phyloP scores from a whole-genome alignment of 2,797 vertebrate genomes.

The Anguilla megastoma region DNA sequence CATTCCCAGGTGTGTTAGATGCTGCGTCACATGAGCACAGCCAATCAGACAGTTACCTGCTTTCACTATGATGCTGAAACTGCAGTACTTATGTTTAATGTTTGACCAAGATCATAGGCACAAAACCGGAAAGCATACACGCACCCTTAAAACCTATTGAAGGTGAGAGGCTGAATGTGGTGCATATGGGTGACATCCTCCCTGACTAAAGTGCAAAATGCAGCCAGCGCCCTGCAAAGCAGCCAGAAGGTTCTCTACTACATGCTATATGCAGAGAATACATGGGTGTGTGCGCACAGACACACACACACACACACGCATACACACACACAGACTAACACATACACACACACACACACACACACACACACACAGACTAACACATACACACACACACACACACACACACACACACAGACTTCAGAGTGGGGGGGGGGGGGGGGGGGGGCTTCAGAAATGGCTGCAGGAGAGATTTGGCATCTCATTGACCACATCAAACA shows the following conservation, averaged over 20 bases:
- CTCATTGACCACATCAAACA: neutral
- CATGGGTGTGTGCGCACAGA: neutral
- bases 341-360: neutral
- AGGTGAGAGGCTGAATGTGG: neutral
- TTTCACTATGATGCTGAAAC: neutral
- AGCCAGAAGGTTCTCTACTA: neutral
- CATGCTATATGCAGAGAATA: neutral
- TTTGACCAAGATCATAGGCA: neutral
- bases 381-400: slow-evolving; percentile 6
- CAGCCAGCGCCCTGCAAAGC: neutral
- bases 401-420: neutral
- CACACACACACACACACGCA: neutral
- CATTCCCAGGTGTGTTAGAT: neutral
- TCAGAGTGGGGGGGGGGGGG: neutral
- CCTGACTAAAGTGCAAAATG: neutral
- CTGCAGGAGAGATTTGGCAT: neutral
- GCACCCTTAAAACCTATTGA: neutral
- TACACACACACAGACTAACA: neutral
- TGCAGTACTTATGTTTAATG: neutral
- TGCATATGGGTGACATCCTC: neutral
- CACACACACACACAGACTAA: neutral
- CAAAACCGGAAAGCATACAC: neutral
- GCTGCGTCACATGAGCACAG: neutral
- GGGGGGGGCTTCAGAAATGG: too few species aligned
- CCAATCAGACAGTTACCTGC: neutral